phyloP scores from a whole-genome alignment of 2,888 invertebrate species.

The Pyrrhosoma nymphula region DNA sequence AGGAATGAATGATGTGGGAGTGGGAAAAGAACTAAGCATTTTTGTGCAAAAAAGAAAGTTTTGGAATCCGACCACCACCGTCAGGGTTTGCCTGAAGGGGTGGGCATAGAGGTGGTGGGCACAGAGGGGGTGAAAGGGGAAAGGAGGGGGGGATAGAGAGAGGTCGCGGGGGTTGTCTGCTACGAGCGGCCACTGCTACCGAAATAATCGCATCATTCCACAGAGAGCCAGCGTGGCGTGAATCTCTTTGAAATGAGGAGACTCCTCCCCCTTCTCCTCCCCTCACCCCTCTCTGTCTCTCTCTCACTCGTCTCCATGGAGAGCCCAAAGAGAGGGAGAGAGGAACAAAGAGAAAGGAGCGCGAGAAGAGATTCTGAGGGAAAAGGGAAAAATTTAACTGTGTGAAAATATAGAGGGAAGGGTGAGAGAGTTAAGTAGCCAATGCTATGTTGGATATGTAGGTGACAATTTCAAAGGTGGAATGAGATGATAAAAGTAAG shows the following conservation, averaged over 20 bases:
- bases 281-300: not conserved
- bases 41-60: not conserved
- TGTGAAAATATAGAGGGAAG: no score
- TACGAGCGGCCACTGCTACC: slow-evolving; percentile 24
- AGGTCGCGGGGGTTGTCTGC: not conserved
- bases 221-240: slow-evolving; percentile 56
- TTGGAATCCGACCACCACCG: not conserved
- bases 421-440: not conserved
- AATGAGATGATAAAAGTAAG: no score
- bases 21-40: not conserved
- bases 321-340: not conserved
- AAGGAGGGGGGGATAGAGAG: not conserved
- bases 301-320: not conserved
- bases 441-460: no score
- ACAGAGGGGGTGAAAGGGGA: not conserved
- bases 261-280: not conserved
- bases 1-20: slow-evolving; percentile 21
- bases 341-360: not conserved
- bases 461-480: no score
- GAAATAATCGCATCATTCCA: slow-evolving; percentile 66
- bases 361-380: not conserved
- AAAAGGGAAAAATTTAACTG: not conserved
- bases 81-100: not conserved
- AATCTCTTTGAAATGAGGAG: slow-evolving; percentile 61
- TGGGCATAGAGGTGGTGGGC: not conserved